Percentiles rank a stretch among this genome's conserved stretches.
These are phyloP conservation scores for Sylvicola cinctus DNA, from an alignment of 2,888 invertebrate species.

Conservation along the genomic window DNA sequence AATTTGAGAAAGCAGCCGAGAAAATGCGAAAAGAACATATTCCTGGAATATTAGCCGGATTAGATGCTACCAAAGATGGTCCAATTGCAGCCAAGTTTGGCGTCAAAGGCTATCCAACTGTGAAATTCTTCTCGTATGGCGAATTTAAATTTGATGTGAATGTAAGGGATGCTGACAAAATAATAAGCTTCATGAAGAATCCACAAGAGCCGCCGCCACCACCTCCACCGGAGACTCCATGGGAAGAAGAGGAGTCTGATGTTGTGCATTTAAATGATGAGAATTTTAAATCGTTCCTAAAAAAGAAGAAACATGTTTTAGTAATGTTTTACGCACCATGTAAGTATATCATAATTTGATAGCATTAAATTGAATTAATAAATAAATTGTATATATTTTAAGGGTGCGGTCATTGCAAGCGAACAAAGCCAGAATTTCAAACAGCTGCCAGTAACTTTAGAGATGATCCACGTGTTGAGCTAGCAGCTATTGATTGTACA, in stretches of 20 bases:
- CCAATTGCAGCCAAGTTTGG: conserved; percentile 43
- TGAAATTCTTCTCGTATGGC: conserved; percentile 60
- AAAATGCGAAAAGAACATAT: conserved; percentile 45
- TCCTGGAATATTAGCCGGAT: conserved; percentile 55
- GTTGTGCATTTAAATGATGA: conserved; percentile 58
- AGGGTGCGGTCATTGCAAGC: conserved; percentile 89
- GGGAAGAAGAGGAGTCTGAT: conserved; percentile 53
- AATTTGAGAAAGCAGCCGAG: conserved; percentile 61
- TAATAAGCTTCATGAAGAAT: conserved; percentile 63
- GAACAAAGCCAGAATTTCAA: conserved; percentile 62
- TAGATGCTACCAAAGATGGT: conserved; percentile 65
- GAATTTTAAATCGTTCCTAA: conserved; percentile 49
- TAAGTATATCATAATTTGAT: conserved; percentile 29
- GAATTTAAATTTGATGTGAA: conserved; percentile 60
- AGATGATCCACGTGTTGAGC: conserved; percentile 54
- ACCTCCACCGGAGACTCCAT: conserved; percentile 58
- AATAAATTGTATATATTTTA: conserved; percentile 7
- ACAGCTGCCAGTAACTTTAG: conserved; percentile 52
- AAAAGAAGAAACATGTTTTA: conserved; percentile 69
- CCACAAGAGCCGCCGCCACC: conserved; percentile 72
- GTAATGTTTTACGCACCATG: conserved; percentile 89
- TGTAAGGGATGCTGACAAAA: conserved; percentile 52
- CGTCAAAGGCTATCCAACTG: conserved; percentile 60
- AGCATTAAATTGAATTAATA: not conserved
- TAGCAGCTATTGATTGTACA: conserved; percentile 72